Conservation (phyloP, 2,797 vertebrate genomes). For the Phrynocephalus vlangalii region DNA sequence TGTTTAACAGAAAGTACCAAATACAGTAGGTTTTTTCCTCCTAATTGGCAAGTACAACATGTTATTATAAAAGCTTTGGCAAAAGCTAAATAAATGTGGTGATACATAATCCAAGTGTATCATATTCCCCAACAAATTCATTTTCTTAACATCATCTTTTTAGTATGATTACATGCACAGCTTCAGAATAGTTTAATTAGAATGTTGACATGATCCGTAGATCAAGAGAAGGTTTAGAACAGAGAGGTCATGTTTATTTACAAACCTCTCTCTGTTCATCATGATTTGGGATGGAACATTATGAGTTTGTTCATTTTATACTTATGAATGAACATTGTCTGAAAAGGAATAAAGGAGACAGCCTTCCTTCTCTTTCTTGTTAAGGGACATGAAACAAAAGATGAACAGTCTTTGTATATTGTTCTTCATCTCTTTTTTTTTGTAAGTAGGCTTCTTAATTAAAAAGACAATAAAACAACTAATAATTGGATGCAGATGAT, state of each 20-base stretch:
- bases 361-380: slow-evolving; percentile 29
- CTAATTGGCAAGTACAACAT: slow-evolving; percentile 33
- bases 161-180: slow-evolving; percentile 55
- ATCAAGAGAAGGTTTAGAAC: slow-evolving; percentile 49
- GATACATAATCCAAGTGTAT: slow-evolving; percentile 53
- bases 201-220: slow-evolving; percentile 44
- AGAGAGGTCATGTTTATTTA: slow-evolving; percentile 30
- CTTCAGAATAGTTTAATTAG: slow-evolving; percentile 60
- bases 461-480: slow-evolving; percentile 43
- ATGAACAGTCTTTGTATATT: slow-evolving; percentile 11
- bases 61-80: slow-evolving; percentile 57
- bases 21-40: slow-evolving; percentile 30
- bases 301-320: slow-evolving; percentile 17
- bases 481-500: slow-evolving; percentile 38
- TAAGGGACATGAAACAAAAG: slow-evolving; percentile 39
- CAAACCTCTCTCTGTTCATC: slow-evolving; percentile 25
- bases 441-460: slow-evolving; percentile 36
- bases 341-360: slow-evolving; percentile 6
- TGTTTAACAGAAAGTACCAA: slow-evolving; percentile 52
- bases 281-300: slow-evolving; percentile 30
- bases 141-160: slow-evolving; percentile 46
- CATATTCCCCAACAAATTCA: slow-evolving; percentile 49
- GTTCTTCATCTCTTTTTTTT: neutral
- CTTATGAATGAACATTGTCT: neutral
- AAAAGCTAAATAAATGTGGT: slow-evolving; percentile 52